Percentiles rank a stretch among this genome's conserved stretches.
phyloP scores from a whole-genome alignment of 92 coral and sea anemone genomes.

The Desmophyllum pertusum region DNA sequence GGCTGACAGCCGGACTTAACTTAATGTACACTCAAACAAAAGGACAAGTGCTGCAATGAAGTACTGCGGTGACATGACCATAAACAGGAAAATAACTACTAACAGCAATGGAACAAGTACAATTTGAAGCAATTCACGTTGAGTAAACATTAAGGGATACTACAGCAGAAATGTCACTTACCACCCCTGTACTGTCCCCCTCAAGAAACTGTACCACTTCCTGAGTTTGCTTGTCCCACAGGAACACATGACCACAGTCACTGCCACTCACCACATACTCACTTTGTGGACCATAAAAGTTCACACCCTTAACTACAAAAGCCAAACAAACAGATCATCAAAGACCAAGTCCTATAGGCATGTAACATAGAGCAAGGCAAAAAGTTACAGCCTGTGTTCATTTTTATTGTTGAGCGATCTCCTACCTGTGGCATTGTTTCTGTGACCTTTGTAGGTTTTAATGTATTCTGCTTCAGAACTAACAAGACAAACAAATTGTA shows the following conservation, averaged over 20 bases:
- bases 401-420: neutral
- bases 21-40: no score
- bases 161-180: conserved; percentile 40
- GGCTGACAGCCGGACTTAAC: no score
- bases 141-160: neutral
- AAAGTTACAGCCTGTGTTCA: neutral
- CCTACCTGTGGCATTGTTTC: conserved; percentile 95
- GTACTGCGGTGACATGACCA: no score
- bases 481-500: conserved; percentile 1
- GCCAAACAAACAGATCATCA: neutral
- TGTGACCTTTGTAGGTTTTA: conserved; percentile 92
- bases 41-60: neutral
- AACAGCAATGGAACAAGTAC: no score
- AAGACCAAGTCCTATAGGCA: no score
- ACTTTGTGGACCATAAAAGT: conserved; percentile 95
- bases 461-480: conserved; percentile 91
- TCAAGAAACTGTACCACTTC: conserved; percentile 83
- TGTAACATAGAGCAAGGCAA: neutral
- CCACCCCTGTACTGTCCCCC: conserved; percentile 96
- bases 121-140: no score
- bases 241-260: conserved; percentile 96
- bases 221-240: conserved; percentile 95
- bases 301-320: conserved; percentile 94
- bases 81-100: neutral
- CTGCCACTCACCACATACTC: conserved; percentile 98